Base-by-base conservation (phyloP, 2,888 invertebrate species). In the Nomada goodeniana region DNA sequence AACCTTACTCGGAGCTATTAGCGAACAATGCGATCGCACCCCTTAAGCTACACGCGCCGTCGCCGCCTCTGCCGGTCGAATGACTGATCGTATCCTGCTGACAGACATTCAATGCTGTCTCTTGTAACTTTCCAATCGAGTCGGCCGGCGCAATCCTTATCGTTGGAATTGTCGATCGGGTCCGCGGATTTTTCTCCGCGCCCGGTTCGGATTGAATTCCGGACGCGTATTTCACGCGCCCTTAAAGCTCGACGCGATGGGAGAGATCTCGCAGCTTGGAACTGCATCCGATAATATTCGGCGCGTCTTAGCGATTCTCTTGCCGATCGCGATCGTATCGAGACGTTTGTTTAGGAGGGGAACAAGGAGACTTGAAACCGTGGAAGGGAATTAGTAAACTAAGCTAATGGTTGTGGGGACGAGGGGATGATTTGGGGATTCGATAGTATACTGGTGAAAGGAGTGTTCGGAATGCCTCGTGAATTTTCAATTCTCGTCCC, bases 1-100 rank as follows among this genome's bases (percentile, higher is more conserved):
- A 68, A 65, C 80, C 74, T 80, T 80, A 80, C 74, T 80, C 57
- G 65, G 70, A 70, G 74, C 75, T 80, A 80, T 82, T 82, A 82
- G 82, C 61, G 67, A 70, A 82, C 80, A 82, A 75, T 80, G 52
- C 61, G 70, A 63, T 80, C 70, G 74, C 75, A 29, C 70, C 80
- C 80, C 74, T 71, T 74, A 59, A 67, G 65, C 64, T 80, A 67
- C 80, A 82, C 69, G 64, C 64, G 69, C 18, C 47, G 53, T 2
- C 55, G 64, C 60, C 29, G 64, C 59, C 61, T 68, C 68, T 65
- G 60, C n/a, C 23, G 44, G 47, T 53, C 50, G 75, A 67, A 75
- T 75, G 80, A 82, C 82, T 80, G 80, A 82, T 82, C 74, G 80
- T 63, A 71, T 75, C 80, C 80, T 59, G 50, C 44, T 63, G 75